Base-by-base conservation (phyloP, 2,113 vertebrate species). In the Synchiropus splendidus region DNA sequence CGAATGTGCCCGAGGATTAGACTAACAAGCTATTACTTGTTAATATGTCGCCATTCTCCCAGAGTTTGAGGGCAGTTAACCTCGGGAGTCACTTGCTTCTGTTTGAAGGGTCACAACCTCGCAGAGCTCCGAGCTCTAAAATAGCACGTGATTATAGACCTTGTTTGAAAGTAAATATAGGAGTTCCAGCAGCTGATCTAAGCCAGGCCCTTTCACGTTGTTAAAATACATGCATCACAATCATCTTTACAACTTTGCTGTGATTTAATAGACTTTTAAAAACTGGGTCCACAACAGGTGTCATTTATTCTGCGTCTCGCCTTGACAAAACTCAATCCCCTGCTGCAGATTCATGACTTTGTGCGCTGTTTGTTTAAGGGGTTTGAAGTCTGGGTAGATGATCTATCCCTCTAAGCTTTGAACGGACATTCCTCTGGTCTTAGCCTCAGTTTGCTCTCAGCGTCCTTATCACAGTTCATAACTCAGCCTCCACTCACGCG, bases 101-200 rank as follows among this genome's bases (percentile, higher is more conserved):
- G 82, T 79, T 78, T 59, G 39, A 58, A 62, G 73, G 82, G 79
- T 85, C 79, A 64, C 61, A 74, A 83, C 77, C 78, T 70, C 34
- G 6, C 54, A 15, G 51, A 67, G 64, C 54, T 64, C 51, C 32
- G 31, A 35, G 5, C 64, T 68, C 68, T 64, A 66, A 83, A 82
- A 82, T 80, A 83, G 78, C 51, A 65, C n/a, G 65, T 61, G 74
- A 83, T 82, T 78, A 83, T 48, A 75, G 72, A 67, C 54, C 70
- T 53, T 41, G 62, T 75, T 79, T 70, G 41, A 77, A 69, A 77
- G 76, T 80, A 82, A 82, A 76, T 75, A 81, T 74, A 77, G 76
- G 63, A 73, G 61, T 53, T 60, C 64, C 44, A 54, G 63, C 64
- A 64, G 61, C 61, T 67, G 67, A 74, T 58, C 33, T 57, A 58